phyloP scores from a whole-genome alignment of 2,888 invertebrate species.

The Craniophora ligustri region DNA sequence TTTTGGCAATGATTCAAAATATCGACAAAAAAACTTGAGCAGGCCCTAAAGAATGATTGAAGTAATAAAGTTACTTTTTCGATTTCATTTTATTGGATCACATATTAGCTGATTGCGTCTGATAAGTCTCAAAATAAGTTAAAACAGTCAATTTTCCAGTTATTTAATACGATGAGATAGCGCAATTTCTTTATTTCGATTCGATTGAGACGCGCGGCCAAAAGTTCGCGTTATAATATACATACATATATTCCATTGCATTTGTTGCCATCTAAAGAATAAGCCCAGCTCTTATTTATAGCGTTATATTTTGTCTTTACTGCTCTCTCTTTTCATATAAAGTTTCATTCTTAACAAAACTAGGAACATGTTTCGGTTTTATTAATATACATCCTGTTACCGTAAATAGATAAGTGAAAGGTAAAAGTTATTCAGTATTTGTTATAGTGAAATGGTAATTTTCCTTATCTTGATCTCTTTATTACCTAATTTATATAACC shows the following conservation, averaged over 20 bases:
- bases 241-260: slow-evolving; percentile 62
- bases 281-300: slow-evolving; percentile 72
- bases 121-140: slow-evolving; percentile 67
- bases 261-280: slow-evolving; percentile 63
- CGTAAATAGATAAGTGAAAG: too few relatives aligned
- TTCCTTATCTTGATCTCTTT: too few relatives aligned
- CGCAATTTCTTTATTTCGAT: slow-evolving; percentile 73
- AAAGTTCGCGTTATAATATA: slow-evolving; percentile 60
- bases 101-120: slow-evolving; percentile 64
- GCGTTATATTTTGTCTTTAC: slow-evolving; percentile 68
- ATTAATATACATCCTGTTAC: too few relatives aligned
- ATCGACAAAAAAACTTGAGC: background rate
- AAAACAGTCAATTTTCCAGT: slow-evolving; percentile 69
- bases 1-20: background rate
- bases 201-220: slow-evolving; percentile 61
- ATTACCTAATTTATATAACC: too few relatives aligned
- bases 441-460: too few relatives aligned
- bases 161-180: slow-evolving; percentile 77
- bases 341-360: slow-evolving; percentile 49
- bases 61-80: slow-evolving; percentile 63
- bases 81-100: slow-evolving; percentile 71
- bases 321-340: slow-evolving; percentile 59
- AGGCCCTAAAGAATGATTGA: slow-evolving; percentile 9
- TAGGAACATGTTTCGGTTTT: background rate
- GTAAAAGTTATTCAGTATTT: too few relatives aligned